Evolutionary conservation across 2,888 invertebrate genomes (phyloP), one percentile per base, ranked within the genome.

Genomic region (Chrysolina haemoptera): DNA sequence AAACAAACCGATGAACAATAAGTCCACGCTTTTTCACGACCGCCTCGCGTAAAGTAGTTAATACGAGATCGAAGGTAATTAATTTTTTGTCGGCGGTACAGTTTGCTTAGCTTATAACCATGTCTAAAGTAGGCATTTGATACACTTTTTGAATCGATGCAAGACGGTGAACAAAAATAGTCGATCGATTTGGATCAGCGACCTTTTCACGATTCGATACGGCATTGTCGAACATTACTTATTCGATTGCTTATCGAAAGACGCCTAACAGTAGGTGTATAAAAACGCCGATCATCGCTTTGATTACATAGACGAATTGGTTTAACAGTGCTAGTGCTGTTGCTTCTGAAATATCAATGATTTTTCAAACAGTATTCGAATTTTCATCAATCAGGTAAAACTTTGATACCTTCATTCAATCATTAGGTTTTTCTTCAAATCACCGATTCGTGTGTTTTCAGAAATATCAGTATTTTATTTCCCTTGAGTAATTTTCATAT

Each of bases 61-160:
- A 74, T 71, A 69, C 20, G 43, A 55, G 55, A 68, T 43, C 62
- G 50, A 63, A 68, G 71, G 46, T 71, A 77, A 76, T 76, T 76
- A 64, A 66, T 68, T 76, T 78, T 78, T 73, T 55, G 46, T 41
- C 16, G 20, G 40, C 65, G 55, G 59, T 62, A 53, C 63, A 74
- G 77, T 78, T 78, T 78, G 76, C 73, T 76, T 78, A 78, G 73
- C 70, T 76, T 74, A 78, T 78, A 70, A 76, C 77, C 77, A 66
- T 72, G 64, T 67, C 77, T 62, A 76, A 78, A 67, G 63, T 40
- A 18, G 66, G 67, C 53, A 73, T 76, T 78, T 76, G 77, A 74
- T 76, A 78, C 77, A 76, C 76, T 76, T 76, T 76, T 78, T 76
- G 72, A 67, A 10, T 67, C 27, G 67, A n/a, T 67, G 41, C 67